phyloP scores from a whole-genome alignment of 2,113 vertebrate genomes.

The Chascanopsetta lugubris region DNA sequence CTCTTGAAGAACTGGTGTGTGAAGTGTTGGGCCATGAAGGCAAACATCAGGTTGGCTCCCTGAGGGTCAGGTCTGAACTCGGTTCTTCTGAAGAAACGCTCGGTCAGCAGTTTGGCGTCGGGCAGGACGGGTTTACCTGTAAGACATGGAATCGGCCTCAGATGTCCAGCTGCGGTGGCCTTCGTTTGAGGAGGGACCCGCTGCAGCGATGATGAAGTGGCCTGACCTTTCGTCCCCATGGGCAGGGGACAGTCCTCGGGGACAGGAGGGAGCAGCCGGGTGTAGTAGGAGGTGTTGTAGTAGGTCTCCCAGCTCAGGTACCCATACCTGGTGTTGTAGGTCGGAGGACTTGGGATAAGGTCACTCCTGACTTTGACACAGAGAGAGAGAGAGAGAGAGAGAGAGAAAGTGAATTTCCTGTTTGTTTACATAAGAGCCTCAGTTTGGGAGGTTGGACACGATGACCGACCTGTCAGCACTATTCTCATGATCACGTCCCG shows the following conservation, averaged over 20 bases:
- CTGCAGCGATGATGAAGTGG: too few relatives aligned
- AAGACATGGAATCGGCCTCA: conserved; percentile 3
- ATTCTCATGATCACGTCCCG: conserved; percentile 85
- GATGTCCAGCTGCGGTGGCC: too few relatives aligned
- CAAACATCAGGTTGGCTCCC: conserved; percentile 93
- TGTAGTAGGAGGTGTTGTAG: conserved; percentile 90
- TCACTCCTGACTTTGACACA: conserved; percentile 83
- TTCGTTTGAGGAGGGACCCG: too few relatives aligned
- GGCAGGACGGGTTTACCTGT: conserved; percentile 88
- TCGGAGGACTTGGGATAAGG: conserved; percentile 92
- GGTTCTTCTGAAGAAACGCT: conserved; percentile 84
- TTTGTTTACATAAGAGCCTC: neutral
- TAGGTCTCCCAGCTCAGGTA: conserved; percentile 96
- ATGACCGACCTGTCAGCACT: conserved; percentile 86
- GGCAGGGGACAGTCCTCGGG: conserved; percentile 89
- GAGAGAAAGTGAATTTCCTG: neutral
- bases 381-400: neutral
- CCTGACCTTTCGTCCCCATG: conserved; percentile 90
- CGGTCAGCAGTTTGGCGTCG: conserved; percentile 79
- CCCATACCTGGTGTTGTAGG: conserved; percentile 88
- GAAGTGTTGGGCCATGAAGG: conserved; percentile 98
- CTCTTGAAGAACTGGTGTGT: conserved; percentile 98
- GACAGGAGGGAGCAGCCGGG: conserved; percentile 89
- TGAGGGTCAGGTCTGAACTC: conserved; percentile 88
- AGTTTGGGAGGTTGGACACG: rapidly evolving